phyloP scores from a whole-genome alignment of 2,888 invertebrate genomes.

The Pyrgus malvae region DNA sequence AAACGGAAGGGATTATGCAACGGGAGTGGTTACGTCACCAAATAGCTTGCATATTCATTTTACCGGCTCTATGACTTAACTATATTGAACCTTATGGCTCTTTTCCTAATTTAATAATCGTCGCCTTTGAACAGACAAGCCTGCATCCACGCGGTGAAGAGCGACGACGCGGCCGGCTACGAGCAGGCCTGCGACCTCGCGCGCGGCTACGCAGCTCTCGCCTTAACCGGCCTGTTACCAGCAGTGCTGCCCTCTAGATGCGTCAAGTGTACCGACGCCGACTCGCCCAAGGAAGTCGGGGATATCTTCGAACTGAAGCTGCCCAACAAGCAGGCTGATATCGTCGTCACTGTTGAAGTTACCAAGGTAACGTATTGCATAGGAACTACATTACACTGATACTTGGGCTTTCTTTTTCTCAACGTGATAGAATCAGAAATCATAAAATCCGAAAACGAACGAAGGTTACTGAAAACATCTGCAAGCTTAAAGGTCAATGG shows the following conservation, averaged over 20 bases:
- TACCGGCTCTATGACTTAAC: no score
- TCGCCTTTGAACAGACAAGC: constrained; percentile 78
- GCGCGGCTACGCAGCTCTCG: constrained; percentile 85
- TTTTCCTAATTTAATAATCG: no score
- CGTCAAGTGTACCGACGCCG: constrained; percentile 78
- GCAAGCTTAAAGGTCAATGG: no score
- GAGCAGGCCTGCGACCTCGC: constrained; percentile 85
- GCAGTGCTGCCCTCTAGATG: constrained; percentile 85
- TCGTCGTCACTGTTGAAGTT: constrained; percentile 89
- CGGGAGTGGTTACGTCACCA: no score
- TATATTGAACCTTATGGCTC: no score
- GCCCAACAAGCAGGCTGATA: constrained; percentile 89
- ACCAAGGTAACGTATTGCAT: constrained; percentile 68
- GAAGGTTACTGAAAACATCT: no score
- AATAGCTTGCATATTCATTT: no score
- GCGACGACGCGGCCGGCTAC: constrained; percentile 57
- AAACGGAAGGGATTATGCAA: no score
- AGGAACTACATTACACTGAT: no score
- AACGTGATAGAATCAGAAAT: no score
- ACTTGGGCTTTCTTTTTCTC: no score
- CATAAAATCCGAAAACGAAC: no score
- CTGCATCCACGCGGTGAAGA: constrained; percentile 86
- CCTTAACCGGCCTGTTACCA: constrained; percentile 81
- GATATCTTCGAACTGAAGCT: constrained; percentile 84
- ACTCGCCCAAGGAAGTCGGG: constrained; percentile 70